These are phyloP conservation scores for Troides helena DNA, from an alignment of 2,888 invertebrate species.

Conservation along the genomic window DNA sequence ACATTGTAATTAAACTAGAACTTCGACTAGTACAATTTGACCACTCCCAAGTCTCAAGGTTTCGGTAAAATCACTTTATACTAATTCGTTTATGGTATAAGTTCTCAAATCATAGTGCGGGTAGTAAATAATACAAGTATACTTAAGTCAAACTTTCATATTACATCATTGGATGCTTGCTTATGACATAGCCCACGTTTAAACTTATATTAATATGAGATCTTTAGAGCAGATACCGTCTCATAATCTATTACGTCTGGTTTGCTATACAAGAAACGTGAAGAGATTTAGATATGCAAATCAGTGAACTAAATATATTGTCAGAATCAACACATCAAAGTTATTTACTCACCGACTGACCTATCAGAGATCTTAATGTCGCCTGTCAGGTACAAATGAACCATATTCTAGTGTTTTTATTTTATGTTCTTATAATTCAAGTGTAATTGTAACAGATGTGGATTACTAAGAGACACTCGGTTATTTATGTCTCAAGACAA, in stretches of 20 bases:
- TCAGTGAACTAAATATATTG: constrained; percentile 31
- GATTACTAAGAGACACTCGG: constrained; percentile 14
- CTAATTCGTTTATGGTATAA: constrained; percentile 35
- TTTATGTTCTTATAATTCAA: constrained; percentile 20
- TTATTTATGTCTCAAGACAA: constrained; percentile 19
- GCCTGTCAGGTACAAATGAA: constrained; percentile 12
- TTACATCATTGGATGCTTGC: constrained; percentile 8
- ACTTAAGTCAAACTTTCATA: not conserved
- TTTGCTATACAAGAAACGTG: constrained; percentile 32
- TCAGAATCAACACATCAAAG: constrained; percentile 31
- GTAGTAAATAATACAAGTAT: not conserved
- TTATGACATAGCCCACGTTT: constrained; percentile 31
- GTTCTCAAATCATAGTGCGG: constrained; percentile 16
- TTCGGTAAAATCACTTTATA: constrained; percentile 44
- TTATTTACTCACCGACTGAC: constrained; percentile 28
- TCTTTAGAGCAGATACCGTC: constrained; percentile 35
- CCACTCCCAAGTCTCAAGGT: constrained; percentile 53
- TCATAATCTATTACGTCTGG: constrained; percentile 34
- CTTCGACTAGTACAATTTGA: constrained; percentile 37
- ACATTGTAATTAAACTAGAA: constrained; percentile 50
- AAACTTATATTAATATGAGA: constrained; percentile 38
- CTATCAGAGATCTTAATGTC: constrained; percentile 25
- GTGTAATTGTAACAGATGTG: constrained; percentile 26
- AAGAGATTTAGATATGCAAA: constrained; percentile 34
- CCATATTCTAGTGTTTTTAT: constrained; percentile 27